These are phyloP conservation scores for Pocillopora meandrina DNA, from an alignment of 92 coral and sea anemone genomes.

Conservation along the genomic window DNA sequence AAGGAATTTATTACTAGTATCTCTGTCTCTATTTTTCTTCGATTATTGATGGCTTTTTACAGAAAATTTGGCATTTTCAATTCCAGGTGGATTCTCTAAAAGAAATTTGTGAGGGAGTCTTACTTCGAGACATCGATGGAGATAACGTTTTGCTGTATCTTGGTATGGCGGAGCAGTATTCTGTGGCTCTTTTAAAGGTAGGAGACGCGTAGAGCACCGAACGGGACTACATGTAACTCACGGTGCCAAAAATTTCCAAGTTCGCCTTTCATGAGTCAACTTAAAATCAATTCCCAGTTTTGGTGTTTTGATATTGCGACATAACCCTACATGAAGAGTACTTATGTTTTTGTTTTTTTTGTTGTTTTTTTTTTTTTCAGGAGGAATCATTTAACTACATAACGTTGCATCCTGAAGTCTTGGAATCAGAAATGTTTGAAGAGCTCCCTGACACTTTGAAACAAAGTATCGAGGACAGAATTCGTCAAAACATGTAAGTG, in stretches of 20 bases:
- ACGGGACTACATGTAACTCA: background rate
- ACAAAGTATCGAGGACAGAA: slow-evolving; percentile 39
- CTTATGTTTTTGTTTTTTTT: background rate
- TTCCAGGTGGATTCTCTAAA: slow-evolving; percentile 76
- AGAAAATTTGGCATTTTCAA: background rate
- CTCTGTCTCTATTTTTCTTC: background rate
- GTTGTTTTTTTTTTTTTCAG: slow-evolving; percentile 23
- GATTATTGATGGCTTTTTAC: background rate
- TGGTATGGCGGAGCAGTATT: slow-evolving; percentile 83
- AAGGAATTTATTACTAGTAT: too few species aligned
- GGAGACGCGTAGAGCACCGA: background rate
- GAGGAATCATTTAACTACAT: slow-evolving; percentile 52
- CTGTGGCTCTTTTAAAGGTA: slow-evolving; percentile 81
- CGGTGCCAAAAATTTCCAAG: too few species aligned
- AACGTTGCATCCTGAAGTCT: slow-evolving; percentile 45
- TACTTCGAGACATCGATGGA: slow-evolving; percentile 53
- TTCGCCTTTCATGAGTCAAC: too few species aligned
- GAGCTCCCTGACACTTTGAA: slow-evolving; percentile 58
- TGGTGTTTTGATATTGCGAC: background rate
- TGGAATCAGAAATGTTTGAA: slow-evolving; percentile 58
- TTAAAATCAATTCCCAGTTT: background rate
- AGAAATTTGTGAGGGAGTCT: slow-evolving; percentile 74
- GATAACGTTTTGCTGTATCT: slow-evolving; percentile 73
- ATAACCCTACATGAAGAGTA: background rate
- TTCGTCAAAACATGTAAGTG: slow-evolving; percentile 38